Evolutionary conservation across 2,888 invertebrate genomes (phyloP).

Genomic region (Diploptera punctata): DNA sequence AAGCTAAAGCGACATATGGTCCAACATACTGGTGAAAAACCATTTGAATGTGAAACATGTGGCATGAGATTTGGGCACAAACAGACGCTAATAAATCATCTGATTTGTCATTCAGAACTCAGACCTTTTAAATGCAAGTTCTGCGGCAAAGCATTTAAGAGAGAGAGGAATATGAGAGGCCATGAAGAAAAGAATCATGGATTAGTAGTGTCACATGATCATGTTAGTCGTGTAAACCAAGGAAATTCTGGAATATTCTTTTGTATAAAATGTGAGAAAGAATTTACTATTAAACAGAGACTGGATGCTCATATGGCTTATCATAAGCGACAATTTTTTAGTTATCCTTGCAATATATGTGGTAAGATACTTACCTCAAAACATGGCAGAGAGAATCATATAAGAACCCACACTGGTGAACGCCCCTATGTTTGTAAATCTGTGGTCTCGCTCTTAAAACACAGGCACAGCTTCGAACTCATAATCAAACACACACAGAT

Average conservation of each 20-base stretch:
- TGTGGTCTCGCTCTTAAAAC: slow-evolving; percentile 35
- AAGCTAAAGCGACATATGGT: slow-evolving; percentile 24
- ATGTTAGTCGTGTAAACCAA: background rate
- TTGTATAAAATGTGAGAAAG: slow-evolving; percentile 29
- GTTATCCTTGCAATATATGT: slow-evolving; percentile 30
- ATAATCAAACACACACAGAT: slow-evolving; percentile 35
- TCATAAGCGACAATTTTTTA: slow-evolving; percentile 11
- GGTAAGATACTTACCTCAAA: slow-evolving; percentile 32
- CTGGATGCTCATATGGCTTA: slow-evolving; percentile 32
- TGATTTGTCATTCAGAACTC: slow-evolving; percentile 16
- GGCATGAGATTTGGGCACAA: slow-evolving; percentile 24
- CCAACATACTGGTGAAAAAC: slow-evolving; percentile 20
- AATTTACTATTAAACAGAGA: slow-evolving; percentile 20
- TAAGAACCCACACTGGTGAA: slow-evolving; percentile 34
- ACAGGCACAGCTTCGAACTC: slow-evolving; percentile 33
- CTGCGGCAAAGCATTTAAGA: slow-evolving; percentile 29
- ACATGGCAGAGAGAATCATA: slow-evolving; percentile 27
- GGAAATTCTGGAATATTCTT: background rate
- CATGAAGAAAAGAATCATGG: slow-evolving; percentile 22
- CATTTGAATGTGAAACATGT: slow-evolving; percentile 10
- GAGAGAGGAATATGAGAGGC: slow-evolving; percentile 14
- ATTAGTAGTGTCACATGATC: background rate
- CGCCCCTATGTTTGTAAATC: slow-evolving; percentile 33
- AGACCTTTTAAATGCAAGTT: slow-evolving; percentile 26
- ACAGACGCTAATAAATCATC: slow-evolving; percentile 14